Conservation (phyloP, 1,140 invertebrate genomes). For the Euura saliciscinereae region DNA sequence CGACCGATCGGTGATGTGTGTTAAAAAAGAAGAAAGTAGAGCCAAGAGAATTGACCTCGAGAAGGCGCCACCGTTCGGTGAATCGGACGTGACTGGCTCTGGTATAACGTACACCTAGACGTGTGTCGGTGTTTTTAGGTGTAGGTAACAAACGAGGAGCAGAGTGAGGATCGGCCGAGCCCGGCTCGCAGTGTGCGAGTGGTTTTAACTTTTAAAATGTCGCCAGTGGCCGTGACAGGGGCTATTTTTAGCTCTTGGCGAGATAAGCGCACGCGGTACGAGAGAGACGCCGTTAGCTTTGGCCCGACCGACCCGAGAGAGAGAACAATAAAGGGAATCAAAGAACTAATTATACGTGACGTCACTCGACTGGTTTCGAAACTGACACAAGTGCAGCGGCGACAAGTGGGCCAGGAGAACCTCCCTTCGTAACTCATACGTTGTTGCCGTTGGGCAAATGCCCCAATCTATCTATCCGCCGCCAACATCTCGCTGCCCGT, state of each 20-base stretch:
- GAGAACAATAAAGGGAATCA: constrained; percentile 38
- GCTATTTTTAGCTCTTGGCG: constrained; percentile 56
- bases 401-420: constrained; percentile 36
- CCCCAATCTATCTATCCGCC: neutral
- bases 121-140: neutral
- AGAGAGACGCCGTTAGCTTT: constrained; percentile 15
- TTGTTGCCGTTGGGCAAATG: neutral
- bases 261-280: constrained; percentile 49
- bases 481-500: neutral
- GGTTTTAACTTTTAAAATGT: constrained; percentile 58
- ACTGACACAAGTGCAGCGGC: constrained; percentile 21
- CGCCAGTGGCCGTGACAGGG: constrained; percentile 57
- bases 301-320: constrained; percentile 18
- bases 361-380: constrained; percentile 54
- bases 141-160: neutral
- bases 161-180: too few relatives aligned
- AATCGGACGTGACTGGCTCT: neutral
- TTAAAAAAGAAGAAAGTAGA: constrained; percentile 6
- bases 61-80: constrained; percentile 38
- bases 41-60: constrained; percentile 17
- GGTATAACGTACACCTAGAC: neutral
- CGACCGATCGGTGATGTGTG: neutral
- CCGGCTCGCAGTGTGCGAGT: constrained; percentile 19
- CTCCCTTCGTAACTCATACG: neutral
- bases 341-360: constrained; percentile 58